A percentile compares a stretch with the other conserved stretches of the same genome.
phyloP scores from a whole-genome alignment of 1,140 invertebrate species.

The Papilio polytes region DNA sequence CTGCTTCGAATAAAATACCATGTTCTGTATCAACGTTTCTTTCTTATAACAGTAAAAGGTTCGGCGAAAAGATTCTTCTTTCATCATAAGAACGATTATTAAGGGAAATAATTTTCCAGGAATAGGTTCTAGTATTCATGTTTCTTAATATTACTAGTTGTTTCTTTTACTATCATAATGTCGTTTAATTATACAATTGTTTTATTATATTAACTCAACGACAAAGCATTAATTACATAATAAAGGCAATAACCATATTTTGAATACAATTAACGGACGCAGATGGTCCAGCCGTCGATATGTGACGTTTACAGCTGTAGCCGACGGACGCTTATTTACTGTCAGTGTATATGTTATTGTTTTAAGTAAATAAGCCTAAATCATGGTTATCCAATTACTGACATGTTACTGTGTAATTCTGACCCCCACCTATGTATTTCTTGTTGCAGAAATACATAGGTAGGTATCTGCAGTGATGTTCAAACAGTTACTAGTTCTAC shows the following conservation, averaged over 20 bases:
- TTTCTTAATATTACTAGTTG: not conserved
- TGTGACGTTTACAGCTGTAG: constrained; percentile 34
- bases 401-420: too few species aligned
- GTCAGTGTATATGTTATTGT: not conserved
- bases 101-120: too few species aligned
- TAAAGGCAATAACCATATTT: constrained; percentile 38
- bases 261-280: constrained; percentile 36
- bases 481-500: not conserved
- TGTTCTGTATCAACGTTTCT: too few species aligned
- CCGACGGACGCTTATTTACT: constrained; percentile 26
- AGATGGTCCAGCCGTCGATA: constrained; percentile 32
- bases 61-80: too few species aligned
- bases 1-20: too few species aligned
- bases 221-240: constrained; percentile 25
- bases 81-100: too few species aligned
- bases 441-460: too few species aligned
- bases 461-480: not conserved
- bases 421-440: too few species aligned
- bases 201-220: not conserved
- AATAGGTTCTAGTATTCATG: too few species aligned
- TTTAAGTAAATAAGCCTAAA: not conserved
- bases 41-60: too few species aligned
- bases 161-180: not conserved
- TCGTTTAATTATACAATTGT: not conserved
- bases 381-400: not conserved